phyloP scores from a whole-genome alignment of 2,888 invertebrate genomes.

The Coronaproctus castanopsis region DNA sequence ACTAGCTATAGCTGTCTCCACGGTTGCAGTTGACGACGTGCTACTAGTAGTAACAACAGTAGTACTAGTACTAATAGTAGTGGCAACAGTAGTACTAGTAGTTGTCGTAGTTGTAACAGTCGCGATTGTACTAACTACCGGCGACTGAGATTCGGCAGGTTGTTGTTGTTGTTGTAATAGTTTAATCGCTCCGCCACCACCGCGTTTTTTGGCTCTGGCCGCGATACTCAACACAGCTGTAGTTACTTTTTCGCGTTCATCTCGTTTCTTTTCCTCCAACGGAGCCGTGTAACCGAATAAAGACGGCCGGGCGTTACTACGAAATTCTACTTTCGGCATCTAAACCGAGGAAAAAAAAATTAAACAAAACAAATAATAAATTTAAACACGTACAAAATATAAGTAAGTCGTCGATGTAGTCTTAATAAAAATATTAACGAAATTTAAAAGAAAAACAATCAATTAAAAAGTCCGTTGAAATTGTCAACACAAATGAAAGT shows the following conservation, averaged over 20 bases:
- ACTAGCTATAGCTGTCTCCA: slow-evolving; percentile 45
- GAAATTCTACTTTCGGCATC: slow-evolving; percentile 81
- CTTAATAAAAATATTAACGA: too few relatives aligned
- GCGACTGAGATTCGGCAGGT: neutral
- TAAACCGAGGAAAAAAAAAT: too few relatives aligned
- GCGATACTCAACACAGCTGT: slow-evolving; percentile 95
- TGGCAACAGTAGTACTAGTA: slow-evolving; percentile 16
- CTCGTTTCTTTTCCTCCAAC: slow-evolving; percentile 94
- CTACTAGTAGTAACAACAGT: slow-evolving; percentile 10
- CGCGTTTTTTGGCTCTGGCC: slow-evolving; percentile 49
- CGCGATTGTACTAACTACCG: neutral
- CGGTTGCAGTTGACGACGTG: slow-evolving; percentile 9
- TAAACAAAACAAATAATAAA: too few relatives aligned
- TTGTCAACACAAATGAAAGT: too few relatives aligned
- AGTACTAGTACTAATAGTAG: slow-evolving; percentile 12
- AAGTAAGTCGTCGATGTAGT: too few relatives aligned
- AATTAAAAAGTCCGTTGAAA: too few relatives aligned
- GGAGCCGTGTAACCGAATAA: slow-evolving; percentile 92
- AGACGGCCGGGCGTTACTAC: slow-evolving; percentile 83
- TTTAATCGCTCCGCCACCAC: slow-evolving; percentile 44
- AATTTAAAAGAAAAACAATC: too few relatives aligned
- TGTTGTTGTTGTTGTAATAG: too few relatives aligned
- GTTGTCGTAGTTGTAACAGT: neutral
- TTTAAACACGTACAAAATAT: too few relatives aligned
- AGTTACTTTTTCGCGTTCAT: slow-evolving; percentile 90